Evolutionary conservation across 2,113 vertebrate species (phyloP).

Genomic region (Tragelaphus buxtoni): DNA sequence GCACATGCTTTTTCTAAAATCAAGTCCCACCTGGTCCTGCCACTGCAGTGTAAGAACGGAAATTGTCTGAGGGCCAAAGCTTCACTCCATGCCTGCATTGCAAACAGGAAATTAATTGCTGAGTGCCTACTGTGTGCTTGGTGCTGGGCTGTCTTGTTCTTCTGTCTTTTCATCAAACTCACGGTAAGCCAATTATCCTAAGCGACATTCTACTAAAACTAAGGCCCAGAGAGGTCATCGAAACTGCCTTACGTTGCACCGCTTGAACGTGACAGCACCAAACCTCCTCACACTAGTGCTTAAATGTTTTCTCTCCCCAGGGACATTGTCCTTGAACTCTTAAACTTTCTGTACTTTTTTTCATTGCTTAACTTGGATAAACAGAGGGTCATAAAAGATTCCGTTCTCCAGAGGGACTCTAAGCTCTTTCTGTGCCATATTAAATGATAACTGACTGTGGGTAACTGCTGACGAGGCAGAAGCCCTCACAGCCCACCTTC

Average conservation of each 20-base stretch:
- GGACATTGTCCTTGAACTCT: not conserved
- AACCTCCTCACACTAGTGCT: not conserved
- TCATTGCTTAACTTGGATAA: not conserved
- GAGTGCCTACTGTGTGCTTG: conserved; percentile 25
- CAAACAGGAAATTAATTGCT: not conserved
- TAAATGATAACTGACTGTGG: not conserved
- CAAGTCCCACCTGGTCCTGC: conserved; percentile 58
- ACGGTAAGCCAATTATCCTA: not conserved
- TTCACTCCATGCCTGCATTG: not conserved
- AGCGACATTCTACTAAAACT: not conserved
- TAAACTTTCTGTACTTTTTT: not conserved
- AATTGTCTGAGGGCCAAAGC: conserved; percentile 26
- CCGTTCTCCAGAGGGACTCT: not conserved
- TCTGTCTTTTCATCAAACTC: not conserved
- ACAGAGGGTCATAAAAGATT: not conserved
- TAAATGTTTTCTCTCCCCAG: not conserved
- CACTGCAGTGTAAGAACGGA: not conserved
- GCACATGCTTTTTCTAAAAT: conserved; percentile 45
- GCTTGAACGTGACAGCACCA: not conserved
- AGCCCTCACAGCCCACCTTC: not conserved
- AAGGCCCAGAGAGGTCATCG: not conserved
- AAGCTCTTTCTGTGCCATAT: not conserved
- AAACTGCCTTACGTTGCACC: not conserved
- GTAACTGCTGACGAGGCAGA: not conserved
- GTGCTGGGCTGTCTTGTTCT: not conserved